Conservation (phyloP, 1,140 invertebrate genomes). For the Bombus vancouverensis region DNA sequence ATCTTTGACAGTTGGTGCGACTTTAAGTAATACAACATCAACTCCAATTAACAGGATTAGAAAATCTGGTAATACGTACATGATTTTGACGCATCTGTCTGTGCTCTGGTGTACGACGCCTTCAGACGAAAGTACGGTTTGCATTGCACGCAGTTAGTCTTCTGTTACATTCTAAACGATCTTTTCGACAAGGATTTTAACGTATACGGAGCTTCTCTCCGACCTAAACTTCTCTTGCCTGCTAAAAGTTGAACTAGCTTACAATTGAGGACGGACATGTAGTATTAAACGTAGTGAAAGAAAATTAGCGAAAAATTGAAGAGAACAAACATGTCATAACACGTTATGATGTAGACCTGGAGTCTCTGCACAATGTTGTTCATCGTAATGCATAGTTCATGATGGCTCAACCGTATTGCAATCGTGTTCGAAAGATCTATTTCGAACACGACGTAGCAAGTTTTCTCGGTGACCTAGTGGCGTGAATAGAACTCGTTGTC, state of each 20-base stretch:
- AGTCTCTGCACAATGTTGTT: conserved; percentile 4
- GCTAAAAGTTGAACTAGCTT: background rate
- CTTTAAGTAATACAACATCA: too few relatives aligned
- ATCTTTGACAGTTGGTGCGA: too few relatives aligned
- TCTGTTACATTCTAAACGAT: background rate
- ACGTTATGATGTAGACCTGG: background rate
- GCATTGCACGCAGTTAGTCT: background rate
- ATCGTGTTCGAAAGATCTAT: conserved; percentile 62
- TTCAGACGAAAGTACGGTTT: background rate
- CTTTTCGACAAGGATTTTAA: background rate
- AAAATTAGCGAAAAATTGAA: background rate
- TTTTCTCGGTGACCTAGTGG: conserved; percentile 77
- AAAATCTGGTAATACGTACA: background rate
- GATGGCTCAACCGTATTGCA: conserved; percentile 30
- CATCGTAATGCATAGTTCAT: conserved; percentile 24
- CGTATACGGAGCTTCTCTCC: background rate
- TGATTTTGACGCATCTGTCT: background rate
- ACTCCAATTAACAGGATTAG: background rate
- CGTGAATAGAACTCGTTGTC: conserved; percentile 76
- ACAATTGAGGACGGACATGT: too few relatives aligned
- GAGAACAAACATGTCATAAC: background rate
- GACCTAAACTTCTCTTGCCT: too few relatives aligned
- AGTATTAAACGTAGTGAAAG: background rate
- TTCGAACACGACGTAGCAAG: conserved; percentile 68
- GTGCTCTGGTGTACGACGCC: too few relatives aligned